A percentile compares a stretch with the other conserved stretches of the same genome.
Conservation (phyloP, 1,140 invertebrate species). For the Muscidifurax raptorellus region DNA sequence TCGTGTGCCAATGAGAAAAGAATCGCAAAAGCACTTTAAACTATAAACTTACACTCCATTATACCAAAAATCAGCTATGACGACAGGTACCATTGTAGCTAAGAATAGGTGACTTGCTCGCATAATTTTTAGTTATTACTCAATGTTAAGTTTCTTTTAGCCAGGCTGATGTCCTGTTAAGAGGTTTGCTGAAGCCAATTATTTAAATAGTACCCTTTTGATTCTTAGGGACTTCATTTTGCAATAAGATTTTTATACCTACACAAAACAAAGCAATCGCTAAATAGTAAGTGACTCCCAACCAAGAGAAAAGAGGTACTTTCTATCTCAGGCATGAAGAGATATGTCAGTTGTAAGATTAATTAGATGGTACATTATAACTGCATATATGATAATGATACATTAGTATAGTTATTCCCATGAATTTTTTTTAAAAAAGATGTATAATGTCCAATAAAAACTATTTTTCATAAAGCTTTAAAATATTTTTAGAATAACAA, state of each 20-base stretch:
- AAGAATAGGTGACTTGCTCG: conserved; percentile 65
- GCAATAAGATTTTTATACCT: conserved; percentile 17
- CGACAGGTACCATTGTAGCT: conserved; percentile 65
- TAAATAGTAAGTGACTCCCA: neutral
- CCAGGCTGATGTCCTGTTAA: conserved; percentile 25
- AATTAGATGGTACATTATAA: neutral
- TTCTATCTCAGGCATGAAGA: neutral
- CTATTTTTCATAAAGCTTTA: neutral
- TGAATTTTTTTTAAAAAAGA: neutral
- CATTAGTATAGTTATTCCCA: neutral
- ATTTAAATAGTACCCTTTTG: conserved; percentile 28
- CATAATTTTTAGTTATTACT: conserved; percentile 69
- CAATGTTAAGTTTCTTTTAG: conserved; percentile 23
- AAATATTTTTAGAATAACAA: neutral
- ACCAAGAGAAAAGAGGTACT: conserved; percentile 4
- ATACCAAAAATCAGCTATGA: conserved; percentile 70
- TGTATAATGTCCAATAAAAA: neutral
- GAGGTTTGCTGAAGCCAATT: neutral
- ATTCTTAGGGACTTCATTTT: conserved; percentile 22
- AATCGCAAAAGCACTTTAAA: conserved; percentile 36
- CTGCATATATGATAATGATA: neutral
- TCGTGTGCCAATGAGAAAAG: conserved; percentile 21
- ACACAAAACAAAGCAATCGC: conserved; percentile 16
- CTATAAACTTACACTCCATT: conserved; percentile 70
- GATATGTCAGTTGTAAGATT: conserved; percentile 22